Base-by-base conservation (phyloP, 92 coral and sea anemone species). In the Meandrina meandrites region DNA sequence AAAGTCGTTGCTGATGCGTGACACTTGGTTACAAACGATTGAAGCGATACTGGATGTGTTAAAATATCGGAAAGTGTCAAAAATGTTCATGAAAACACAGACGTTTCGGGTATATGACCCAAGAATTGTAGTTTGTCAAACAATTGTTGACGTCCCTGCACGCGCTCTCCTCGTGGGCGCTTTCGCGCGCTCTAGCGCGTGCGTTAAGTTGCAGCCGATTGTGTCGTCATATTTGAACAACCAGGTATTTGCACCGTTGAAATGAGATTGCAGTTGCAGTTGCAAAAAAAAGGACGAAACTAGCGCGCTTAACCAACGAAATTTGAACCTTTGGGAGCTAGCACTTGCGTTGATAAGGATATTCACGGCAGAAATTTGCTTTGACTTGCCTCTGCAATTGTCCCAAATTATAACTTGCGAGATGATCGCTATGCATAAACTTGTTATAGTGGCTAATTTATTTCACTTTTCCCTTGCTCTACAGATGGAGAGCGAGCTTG, bases 401-500 rank as follows among this genome's bases (percentile, higher is more conserved):
- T 48, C 53, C 14, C 53, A 48, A 13, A 48, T 48, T 48, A 7
- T 48, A 4, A 12, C 53, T 48, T 48, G 53, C 53, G 11, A 48
- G 53, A 7, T 48, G 53, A 48, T 48, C 12, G 53, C 53, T 48
- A 48, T 48, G 12, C 14, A 48, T 9, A 48, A 13, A 48, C 4
- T 48, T 48, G 53, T 48, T 48, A 9, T 40, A 48, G 53, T 31
- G 5, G 4, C 42, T 14, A n/a, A 21, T 81, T 62, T 60, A 22
- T 3, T 60, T 66, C 3, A 0, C 71, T 24, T 2, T 66, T 75
- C 18, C 68, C 78, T 86, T 51, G 48, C 31, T 51, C 76, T 37
- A 68, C 72, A 97, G 99, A 97, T 97, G 99, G 99, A 97, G 79
- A 97, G 99, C 66, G 99, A 97, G 86, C 86, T 97, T 37, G 99